These are phyloP conservation scores for Sthenelais limicola DNA, from an alignment of 2,888 invertebrate genomes.

Conservation along the genomic window DNA sequence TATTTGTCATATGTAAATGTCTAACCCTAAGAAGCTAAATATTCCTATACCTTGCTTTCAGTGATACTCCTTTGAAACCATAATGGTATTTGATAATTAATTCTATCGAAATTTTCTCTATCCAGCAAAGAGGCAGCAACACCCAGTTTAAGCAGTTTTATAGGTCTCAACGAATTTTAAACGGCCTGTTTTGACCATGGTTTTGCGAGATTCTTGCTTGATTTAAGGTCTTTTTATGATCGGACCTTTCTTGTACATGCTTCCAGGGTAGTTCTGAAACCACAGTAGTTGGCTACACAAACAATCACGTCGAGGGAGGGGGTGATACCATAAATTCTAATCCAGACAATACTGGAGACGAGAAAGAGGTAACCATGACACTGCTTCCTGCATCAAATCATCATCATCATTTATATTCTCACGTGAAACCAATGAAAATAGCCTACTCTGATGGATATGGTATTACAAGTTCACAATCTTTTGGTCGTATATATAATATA, in stretches of 20 bases:
- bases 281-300: conserved; percentile 37
- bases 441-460: too few species aligned
- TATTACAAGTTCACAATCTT: too few species aligned
- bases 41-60: too few species aligned
- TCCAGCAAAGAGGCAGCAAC: not conserved
- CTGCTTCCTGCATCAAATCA: conserved; percentile 15
- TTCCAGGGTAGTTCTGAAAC: conserved; percentile 34
- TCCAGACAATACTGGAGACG: conserved; percentile 8
- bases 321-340: conserved; percentile 22
- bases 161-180: not conserved
- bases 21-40: too few species aligned
- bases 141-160: not conserved
- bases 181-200: too few species aligned
- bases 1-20: too few species aligned
- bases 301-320: conserved; percentile 37
- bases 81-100: too few species aligned
- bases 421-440: too few species aligned
- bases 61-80: too few species aligned
- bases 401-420: too few species aligned
- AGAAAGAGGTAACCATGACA: conserved; percentile 42
- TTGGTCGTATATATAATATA: too few species aligned
- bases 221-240: not conserved
- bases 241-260: not conserved
- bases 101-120: too few species aligned
- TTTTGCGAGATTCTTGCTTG: not conserved